Conservation (phyloP, 2,888 invertebrate species). For the Leucozona laternaria region DNA sequence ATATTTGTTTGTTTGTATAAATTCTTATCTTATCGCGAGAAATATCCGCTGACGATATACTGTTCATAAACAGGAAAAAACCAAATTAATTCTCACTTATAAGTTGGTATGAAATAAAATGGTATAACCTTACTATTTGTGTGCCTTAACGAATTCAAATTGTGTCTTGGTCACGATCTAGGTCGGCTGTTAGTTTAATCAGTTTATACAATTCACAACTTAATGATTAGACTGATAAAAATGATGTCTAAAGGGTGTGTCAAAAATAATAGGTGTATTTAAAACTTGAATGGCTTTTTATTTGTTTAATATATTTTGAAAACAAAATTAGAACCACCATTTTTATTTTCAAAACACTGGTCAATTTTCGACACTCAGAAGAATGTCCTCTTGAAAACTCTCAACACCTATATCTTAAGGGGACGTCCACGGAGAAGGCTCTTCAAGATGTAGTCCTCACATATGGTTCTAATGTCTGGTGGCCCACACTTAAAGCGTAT, state of each 20-base stretch:
- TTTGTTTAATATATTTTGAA: too few relatives aligned
- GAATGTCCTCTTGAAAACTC: too few relatives aligned
- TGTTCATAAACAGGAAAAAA: neutral
- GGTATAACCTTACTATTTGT: neutral
- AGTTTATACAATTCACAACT: neutral
- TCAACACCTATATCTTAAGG: too few relatives aligned
- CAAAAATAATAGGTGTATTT: neutral
- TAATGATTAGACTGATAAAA: conserved; percentile 1
- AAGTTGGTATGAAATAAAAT: neutral
- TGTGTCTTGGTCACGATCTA: conserved; percentile 5
- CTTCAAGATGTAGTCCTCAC: too few relatives aligned
- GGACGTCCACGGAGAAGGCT: too few relatives aligned
- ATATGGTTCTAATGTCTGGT: too few relatives aligned
- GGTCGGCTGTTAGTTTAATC: conserved; percentile 9
- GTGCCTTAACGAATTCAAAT: neutral
- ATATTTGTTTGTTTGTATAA: conserved; percentile 12
- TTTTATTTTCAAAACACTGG: too few relatives aligned
- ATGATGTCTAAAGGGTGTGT: neutral
- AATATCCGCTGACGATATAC: conserved; percentile 4
- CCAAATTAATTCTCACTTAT: neutral
- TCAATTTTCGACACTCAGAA: too few relatives aligned
- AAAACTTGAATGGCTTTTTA: neutral
- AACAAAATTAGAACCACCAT: too few relatives aligned
- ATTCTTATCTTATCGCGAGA: conserved; percentile 24
- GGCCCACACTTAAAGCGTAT: too few relatives aligned